A percentile compares a stretch with the other conserved stretches of the same genome.
Conservation (phyloP, 2,888 invertebrate genomes). For the Stenchaetothrips biformis region DNA sequence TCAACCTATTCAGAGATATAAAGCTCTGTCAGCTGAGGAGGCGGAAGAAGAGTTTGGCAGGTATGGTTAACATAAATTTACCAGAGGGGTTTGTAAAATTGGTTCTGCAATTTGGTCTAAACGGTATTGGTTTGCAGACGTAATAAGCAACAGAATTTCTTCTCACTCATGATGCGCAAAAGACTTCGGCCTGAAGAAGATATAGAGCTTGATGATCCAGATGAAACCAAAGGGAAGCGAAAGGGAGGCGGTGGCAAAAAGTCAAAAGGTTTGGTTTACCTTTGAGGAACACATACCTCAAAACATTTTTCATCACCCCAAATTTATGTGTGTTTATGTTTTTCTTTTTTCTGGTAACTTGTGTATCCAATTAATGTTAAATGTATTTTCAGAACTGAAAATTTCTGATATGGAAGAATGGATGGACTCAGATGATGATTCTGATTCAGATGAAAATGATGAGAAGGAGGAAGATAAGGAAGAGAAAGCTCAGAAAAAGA, state of each 20-base stretch:
- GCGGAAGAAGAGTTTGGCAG: slow-evolving; percentile 94
- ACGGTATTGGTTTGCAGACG: slow-evolving; percentile 54
- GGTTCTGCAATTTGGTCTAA: slow-evolving; percentile 7
- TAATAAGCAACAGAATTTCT: slow-evolving; percentile 93
- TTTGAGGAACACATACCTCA: too few species aligned
- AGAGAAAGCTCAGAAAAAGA: slow-evolving; percentile 60
- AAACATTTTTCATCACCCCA: background rate
- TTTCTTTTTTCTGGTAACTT: slow-evolving; percentile 35
- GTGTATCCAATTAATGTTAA: slow-evolving; percentile 19
- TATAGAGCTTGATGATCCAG: slow-evolving; percentile 56
- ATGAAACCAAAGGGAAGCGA: slow-evolving; percentile 47
- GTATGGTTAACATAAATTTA: slow-evolving; percentile 43
- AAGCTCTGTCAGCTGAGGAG: slow-evolving; percentile 93
- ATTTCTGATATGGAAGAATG: slow-evolving; percentile 94
- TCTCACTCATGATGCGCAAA: slow-evolving; percentile 89
- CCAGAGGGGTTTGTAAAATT: background rate
- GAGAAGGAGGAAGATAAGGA: slow-evolving; percentile 59
- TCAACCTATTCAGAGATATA: slow-evolving; percentile 82
- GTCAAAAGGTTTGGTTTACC: slow-evolving; percentile 31
- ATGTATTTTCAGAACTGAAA: slow-evolving; percentile 60
- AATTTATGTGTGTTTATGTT: slow-evolving; percentile 30
- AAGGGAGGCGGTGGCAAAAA: slow-evolving; percentile 38
- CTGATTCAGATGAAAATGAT: slow-evolving; percentile 62
- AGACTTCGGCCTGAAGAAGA: slow-evolving; percentile 70
- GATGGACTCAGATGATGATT: slow-evolving; percentile 74